phyloP scores from a whole-genome alignment of 2,888 invertebrate species.

The Campoletis raptor region DNA sequence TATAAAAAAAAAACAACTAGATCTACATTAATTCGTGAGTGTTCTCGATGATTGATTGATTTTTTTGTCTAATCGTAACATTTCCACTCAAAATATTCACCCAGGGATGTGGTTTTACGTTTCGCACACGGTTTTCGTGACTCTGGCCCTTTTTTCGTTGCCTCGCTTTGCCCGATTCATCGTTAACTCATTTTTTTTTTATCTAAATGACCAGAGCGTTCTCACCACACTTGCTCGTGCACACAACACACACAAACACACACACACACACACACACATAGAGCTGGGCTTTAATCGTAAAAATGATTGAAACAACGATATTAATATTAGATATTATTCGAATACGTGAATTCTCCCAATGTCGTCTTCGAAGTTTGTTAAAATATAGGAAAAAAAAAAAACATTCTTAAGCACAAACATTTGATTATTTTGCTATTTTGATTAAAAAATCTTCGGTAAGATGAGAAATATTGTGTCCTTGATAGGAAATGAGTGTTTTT shows the following conservation, averaged over 20 bases:
- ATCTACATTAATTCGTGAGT: constrained; percentile 16
- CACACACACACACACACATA: neutral
- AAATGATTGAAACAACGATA: constrained; percentile 52
- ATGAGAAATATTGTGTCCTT: neutral
- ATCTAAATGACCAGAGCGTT: constrained; percentile 10
- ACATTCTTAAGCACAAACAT: neutral
- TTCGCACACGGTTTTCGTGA: constrained; percentile 20
- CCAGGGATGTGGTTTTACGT: constrained; percentile 11
- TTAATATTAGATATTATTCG: constrained; percentile 44
- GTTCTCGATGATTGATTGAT: constrained; percentile 53
- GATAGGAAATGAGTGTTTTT: neutral
- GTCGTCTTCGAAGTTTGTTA: constrained; percentile 39
- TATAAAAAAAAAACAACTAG: neutral
- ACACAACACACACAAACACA: constrained; percentile 15
- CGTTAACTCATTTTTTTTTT: constrained; percentile 20
- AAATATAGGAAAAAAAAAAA: constrained; percentile 20
- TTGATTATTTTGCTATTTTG: neutral
- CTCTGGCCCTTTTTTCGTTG: constrained; percentile 11
- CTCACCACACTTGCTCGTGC: constrained; percentile 34
- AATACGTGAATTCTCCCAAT: constrained; percentile 41
- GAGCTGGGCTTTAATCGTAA: constrained; percentile 45
- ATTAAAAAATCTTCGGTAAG: neutral
- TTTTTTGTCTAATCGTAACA: constrained; percentile 29
- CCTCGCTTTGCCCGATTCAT: constrained; percentile 15
- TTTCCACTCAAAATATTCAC: constrained; percentile 31